Base-by-base conservation (phyloP, 2,113 vertebrate genomes). In the Choloepus hoffmanni region DNA sequence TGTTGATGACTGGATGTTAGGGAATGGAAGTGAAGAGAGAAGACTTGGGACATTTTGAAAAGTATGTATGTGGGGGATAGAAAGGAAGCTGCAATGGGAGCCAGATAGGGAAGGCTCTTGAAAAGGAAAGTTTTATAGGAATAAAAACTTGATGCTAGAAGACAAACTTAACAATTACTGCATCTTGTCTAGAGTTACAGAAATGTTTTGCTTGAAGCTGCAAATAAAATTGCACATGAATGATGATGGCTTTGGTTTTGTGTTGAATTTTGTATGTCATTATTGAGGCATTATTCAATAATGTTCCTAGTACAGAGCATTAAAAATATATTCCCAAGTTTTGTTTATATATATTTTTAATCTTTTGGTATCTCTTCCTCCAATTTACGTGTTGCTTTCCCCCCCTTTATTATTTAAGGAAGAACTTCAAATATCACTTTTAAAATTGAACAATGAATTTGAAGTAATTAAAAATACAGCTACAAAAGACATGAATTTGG, bases 381-480 rank as follows among this genome's bases (percentile, higher is more conserved):
- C 30, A 65, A 7, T 36, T 95, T 55, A 40, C 87, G 18, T 91
- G 12, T 87, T 94, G 14, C 21, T 40, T 70, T 76, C 76, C 3
- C 15, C 15, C 5, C 16, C 33, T 89, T 84, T 81, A 55, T 93
- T 24, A 83, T 92, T 98, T 97, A 94, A 98, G 98, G 98, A 98
- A 90, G 96, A 95, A 85, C 95, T 98, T 92, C 95, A 98, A 45
- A 78, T 95, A 86, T 97, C 98, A 83, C 65, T 98, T 87, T 76
- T 72, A 95, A 97, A 92, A 93, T 68, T 97, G 79, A 98, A 95
- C 18, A 87, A 1, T 94, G 97, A 98, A 86, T 94, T 90, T 96
- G 97, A 98, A 85, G 74, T 55, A 85, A n/a, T 96, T 96, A 95
- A 96, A 96, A 96, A 88, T 95, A 77, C 50, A 0, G 62, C 76